Percentiles rank a stretch among this genome's conserved stretches.
phyloP scores from a whole-genome alignment of 2,888 invertebrate species.

The Ethmia dodecea region DNA sequence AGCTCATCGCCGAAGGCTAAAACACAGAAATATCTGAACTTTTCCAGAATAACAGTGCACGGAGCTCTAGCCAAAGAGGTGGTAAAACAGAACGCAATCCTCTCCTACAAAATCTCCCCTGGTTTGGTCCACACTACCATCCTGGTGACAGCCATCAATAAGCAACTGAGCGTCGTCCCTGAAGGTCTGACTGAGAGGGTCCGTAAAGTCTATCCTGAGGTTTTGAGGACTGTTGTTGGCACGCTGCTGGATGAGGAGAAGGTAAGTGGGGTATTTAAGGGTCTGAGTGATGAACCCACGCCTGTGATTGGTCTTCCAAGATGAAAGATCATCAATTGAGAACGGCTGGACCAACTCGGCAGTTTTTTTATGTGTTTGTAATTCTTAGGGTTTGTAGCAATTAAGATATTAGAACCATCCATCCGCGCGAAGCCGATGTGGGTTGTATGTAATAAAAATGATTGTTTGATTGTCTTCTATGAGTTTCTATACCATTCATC shows the following conservation, averaged over 20 bases:
- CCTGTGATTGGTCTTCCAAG: neutral
- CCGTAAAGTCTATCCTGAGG: conserved; percentile 39
- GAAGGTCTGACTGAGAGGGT: conserved; percentile 28
- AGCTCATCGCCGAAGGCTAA: too few relatives aligned
- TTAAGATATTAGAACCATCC: too few relatives aligned
- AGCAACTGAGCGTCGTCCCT: conserved; percentile 42
- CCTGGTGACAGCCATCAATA: conserved; percentile 43
- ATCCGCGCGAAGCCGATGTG: too few relatives aligned
- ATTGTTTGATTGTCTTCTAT: too few relatives aligned
- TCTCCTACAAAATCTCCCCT: conserved; percentile 58
- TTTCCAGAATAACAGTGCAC: conserved; percentile 58
- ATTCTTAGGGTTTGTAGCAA: too few relatives aligned
- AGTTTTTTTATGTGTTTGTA: too few relatives aligned
- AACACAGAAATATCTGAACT: too few relatives aligned
- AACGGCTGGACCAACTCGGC: too few relatives aligned
- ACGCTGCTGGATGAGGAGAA: conserved; percentile 58
- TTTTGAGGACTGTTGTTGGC: conserved; percentile 39
- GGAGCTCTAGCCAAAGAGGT: conserved; percentile 67
- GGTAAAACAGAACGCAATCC: conserved; percentile 55
- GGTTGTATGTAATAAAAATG: too few relatives aligned
- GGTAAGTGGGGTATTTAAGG: conserved; percentile 29
- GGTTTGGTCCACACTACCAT: conserved; percentile 42
- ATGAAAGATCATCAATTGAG: too few relatives aligned
- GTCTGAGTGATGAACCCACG: neutral
- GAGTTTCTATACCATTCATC: too few relatives aligned